Evolutionary conservation across 2,888 invertebrate genomes (phyloP), one percentile per base, ranked within the genome.

Genomic region (Trachelus tabidus): DNA sequence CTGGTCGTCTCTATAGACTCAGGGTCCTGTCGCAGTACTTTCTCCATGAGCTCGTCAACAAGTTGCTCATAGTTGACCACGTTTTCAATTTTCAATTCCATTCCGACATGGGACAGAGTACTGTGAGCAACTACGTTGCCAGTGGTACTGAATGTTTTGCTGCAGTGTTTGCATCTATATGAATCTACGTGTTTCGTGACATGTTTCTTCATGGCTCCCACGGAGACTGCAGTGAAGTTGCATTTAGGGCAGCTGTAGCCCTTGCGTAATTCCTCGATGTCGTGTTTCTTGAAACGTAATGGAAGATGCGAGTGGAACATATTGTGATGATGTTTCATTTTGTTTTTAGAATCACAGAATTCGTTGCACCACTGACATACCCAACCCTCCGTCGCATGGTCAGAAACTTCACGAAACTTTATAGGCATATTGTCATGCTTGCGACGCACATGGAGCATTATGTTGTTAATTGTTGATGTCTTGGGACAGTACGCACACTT

Each of bases 181-280:
- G 92, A 88, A 77, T 92, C 91, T 11, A 91, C 88, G 81, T 93
- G 93, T 3, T 84, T 88, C 4, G 89, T 88, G 1, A 93, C 83
- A 79, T 93, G 93, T 69, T 89, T 89, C 73, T 89, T 89, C 83
- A 93, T 91, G 1, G 84, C 77, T 0, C 86, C 85, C 2, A 89
- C 78, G 11, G 88, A 88, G 37, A 87, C 83, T 11, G 88, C 87
- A 2, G 84, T 83, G 81, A 91, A 92, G 0, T 82, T 75, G 77
- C 93, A 93, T 31, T 88, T 82, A 0, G 92, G 91, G 82, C 93
- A 93, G 3, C 84, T 85, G 81, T 89, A 92, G 4, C 82, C 85
- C 76, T 87, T 89, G 56, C 74, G 76, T 11, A 76, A n/a, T 73
- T 82, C 78, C 11, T 76, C 77, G 9, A 75, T 79, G 80, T 84